Percentiles rank a stretch among this genome's conserved stretches.
Evolutionary conservation across 2,797 vertebrate genomes (phyloP).

Genomic region (Limosa lapponica): DNA sequence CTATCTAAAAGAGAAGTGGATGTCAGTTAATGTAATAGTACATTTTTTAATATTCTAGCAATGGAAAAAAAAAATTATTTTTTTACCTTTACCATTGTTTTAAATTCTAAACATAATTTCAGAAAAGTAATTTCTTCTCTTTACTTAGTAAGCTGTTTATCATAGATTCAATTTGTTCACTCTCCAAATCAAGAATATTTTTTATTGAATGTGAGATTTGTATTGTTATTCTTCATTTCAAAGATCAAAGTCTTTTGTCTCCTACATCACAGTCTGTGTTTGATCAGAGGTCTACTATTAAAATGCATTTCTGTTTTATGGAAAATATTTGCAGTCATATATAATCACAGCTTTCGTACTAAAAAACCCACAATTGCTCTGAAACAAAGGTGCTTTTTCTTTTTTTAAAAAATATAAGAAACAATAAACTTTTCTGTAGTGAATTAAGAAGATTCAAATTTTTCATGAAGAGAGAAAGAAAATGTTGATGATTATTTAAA

Average conservation of each 20-base stretch:
- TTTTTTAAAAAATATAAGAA: neutral
- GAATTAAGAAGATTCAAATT: neutral
- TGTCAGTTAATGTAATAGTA: neutral
- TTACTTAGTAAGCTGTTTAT: neutral
- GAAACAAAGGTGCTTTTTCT: neutral
- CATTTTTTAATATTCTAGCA: neutral
- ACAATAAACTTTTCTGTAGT: neutral
- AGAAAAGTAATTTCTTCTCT: neutral
- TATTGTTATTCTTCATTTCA: conserved; percentile 13
- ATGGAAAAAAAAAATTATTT: neutral
- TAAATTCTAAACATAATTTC: neutral
- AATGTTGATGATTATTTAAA: neutral
- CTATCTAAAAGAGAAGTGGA: neutral
- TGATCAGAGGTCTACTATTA: neutral
- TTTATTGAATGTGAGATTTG: neutral
- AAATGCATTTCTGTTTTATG: neutral
- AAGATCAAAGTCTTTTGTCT: conserved; percentile 21
- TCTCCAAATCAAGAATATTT: neutral
- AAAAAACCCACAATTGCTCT: neutral
- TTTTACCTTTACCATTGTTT: neutral
- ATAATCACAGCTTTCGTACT: neutral
- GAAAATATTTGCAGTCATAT: neutral
- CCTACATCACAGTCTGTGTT: neutral
- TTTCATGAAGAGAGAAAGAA: neutral
- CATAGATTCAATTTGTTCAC: neutral